A percentile compares a stretch with the other conserved stretches of the same genome.
Conservation (phyloP, 1,140 invertebrate species). For the Vanessa tameamea region DNA sequence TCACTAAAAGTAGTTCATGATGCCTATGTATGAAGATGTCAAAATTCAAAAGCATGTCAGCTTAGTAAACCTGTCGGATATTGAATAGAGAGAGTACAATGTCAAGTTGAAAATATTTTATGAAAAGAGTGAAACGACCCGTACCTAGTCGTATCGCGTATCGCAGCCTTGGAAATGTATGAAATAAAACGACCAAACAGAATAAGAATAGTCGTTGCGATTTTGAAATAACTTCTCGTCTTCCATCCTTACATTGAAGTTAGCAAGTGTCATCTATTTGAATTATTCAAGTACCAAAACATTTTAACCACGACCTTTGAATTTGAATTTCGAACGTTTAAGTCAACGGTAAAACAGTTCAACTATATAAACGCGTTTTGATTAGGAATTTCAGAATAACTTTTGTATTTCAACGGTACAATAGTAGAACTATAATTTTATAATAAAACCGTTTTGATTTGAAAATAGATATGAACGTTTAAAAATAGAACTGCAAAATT, state of each 20-base stretch:
- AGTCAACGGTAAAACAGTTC: no score
- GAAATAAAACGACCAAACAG: constrained; percentile 16
- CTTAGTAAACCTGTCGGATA: constrained; percentile 35
- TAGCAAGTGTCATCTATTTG: no score
- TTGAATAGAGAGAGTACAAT: constrained; percentile 38
- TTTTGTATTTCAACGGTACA: no score
- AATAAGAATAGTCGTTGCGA: neutral
- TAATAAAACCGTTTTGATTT: constrained; percentile 7
- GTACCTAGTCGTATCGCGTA: constrained; percentile 24
- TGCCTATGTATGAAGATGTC: constrained; percentile 17
- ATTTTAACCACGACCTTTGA: no score
- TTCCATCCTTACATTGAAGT: neutral
- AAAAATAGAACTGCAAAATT: constrained; percentile 70
- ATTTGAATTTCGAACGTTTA: no score
- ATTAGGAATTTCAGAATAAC: constrained; percentile 46
- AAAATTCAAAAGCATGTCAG: constrained; percentile 25
- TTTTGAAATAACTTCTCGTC: neutral
- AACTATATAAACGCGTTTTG: neutral
- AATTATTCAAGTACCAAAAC: no score
- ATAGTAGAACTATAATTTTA: neutral
- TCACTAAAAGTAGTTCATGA: constrained; percentile 19
- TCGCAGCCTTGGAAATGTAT: constrained; percentile 25
- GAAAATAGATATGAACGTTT: constrained; percentile 63
- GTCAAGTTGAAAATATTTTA: constrained; percentile 39
- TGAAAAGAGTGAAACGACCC: constrained; percentile 31